phyloP scores from a whole-genome alignment of 2,888 invertebrate genomes.

The Temnothorax unifasciatus region DNA sequence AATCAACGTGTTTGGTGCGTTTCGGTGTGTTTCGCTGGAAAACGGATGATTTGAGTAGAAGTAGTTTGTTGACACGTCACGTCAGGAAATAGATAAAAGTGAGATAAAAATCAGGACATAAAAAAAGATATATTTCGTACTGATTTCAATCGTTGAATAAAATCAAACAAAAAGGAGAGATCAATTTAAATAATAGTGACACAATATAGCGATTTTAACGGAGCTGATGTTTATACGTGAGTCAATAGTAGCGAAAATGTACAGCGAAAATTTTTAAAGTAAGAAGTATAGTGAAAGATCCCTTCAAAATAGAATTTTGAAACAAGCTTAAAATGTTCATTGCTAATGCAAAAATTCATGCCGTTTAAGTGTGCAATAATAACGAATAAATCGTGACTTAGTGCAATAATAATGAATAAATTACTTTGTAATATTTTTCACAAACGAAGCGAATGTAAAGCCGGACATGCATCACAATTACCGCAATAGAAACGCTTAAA shows the following conservation, averaged over 20 bases:
- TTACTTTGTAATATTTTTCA: not conserved
- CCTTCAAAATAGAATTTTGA: not conserved
- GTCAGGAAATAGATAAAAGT: not conserved
- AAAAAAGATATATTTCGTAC: not conserved
- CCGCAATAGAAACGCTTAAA: not conserved
- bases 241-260: not conserved
- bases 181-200: not conserved
- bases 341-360: not conserved
- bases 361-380: not conserved
- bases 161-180: not conserved
- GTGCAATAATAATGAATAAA: not conserved
- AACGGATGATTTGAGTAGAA: not conserved
- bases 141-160: not conserved
- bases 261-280: not conserved
- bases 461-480: not conserved
- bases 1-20: not conserved
- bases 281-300: not conserved
- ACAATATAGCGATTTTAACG: not conserved
- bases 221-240: not conserved
- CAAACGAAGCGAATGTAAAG: not conserved
- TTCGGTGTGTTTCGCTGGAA: not conserved
- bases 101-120: not conserved
- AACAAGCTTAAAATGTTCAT: not conserved
- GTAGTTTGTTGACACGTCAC: not conserved
- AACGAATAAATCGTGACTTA: not conserved